phyloP scores from a whole-genome alignment of 2,888 invertebrate genomes.

The Ecdyonurus torrentis region DNA sequence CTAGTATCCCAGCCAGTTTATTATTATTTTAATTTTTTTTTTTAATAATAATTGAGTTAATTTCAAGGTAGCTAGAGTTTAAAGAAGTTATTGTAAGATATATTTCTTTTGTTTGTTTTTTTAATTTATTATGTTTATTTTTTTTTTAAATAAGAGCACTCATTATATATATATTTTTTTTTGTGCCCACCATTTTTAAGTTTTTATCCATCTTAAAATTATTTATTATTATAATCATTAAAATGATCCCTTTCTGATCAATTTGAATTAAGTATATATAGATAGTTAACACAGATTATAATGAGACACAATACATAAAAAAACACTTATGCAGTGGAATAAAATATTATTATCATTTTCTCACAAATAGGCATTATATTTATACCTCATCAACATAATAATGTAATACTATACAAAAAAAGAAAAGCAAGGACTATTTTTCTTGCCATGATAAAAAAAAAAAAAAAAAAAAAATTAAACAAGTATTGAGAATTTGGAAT shows the following conservation, averaged over 20 bases:
- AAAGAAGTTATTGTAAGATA: constrained; percentile 9
- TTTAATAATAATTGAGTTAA: neutral
- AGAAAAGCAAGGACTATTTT: neutral
- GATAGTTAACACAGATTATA: neutral
- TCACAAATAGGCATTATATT: no score
- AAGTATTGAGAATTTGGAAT: neutral
- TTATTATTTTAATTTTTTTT: no score
- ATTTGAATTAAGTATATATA: constrained; percentile 1
- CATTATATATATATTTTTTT: neutral
- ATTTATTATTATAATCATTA: constrained; percentile 1
- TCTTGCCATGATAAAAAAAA: neutral
- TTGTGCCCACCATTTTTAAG: neutral
- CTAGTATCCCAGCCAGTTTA: neutral
- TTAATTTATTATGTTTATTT: constrained; percentile 7
- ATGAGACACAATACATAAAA: neutral
- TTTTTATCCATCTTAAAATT: neutral
- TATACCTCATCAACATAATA: no score
- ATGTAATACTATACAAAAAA: neutral
- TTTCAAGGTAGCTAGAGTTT: neutral
- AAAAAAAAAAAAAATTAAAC: no score
- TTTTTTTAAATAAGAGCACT: neutral
- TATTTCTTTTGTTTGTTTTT: constrained; percentile 8
- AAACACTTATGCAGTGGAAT: neutral
- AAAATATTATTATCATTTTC: no score
- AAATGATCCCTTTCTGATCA: neutral